Conservation (phyloP, 2,888 invertebrate genomes). For the Dicroscelio sp. region DNA sequence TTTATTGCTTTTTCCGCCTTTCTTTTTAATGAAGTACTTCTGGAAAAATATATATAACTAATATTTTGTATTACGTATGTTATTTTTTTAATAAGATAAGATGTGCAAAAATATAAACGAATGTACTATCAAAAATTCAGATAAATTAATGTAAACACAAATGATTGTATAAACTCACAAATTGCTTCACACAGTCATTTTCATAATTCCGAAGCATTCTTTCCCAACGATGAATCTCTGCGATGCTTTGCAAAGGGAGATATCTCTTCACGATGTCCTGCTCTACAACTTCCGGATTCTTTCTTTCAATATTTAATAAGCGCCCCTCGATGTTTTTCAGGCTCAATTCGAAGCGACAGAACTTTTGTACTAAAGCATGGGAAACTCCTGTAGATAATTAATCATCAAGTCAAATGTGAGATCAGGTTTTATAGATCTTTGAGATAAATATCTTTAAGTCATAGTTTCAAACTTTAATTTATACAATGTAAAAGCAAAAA, state of each 20-base stretch:
- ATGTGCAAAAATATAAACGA: neutral
- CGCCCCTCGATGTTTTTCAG: neutral
- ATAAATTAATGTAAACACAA: neutral
- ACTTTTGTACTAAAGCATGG: neutral
- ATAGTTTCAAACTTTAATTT: too few relatives aligned
- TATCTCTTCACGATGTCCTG: conserved; percentile 19
- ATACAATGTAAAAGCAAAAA: too few relatives aligned
- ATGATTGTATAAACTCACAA: neutral
- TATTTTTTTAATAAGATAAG: neutral
- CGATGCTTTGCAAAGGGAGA: neutral
- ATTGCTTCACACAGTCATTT: neutral
- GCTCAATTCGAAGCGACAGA: neutral
- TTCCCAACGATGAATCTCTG: neutral
- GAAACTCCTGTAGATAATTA: too few relatives aligned
- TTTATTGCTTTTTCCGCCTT: neutral
- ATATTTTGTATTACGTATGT: too few relatives aligned
- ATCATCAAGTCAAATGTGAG: too few relatives aligned
- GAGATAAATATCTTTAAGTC: too few relatives aligned
- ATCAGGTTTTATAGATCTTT: too few relatives aligned
- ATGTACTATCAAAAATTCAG: neutral
- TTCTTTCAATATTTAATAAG: neutral
- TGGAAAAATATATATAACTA: neutral
- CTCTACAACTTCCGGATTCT: neutral
- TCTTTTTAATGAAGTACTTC: conserved; percentile 25
- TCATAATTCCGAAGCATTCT: neutral